Conservation (phyloP, 2,888 invertebrate species). For the Drosophila trichaetosa region DNA sequence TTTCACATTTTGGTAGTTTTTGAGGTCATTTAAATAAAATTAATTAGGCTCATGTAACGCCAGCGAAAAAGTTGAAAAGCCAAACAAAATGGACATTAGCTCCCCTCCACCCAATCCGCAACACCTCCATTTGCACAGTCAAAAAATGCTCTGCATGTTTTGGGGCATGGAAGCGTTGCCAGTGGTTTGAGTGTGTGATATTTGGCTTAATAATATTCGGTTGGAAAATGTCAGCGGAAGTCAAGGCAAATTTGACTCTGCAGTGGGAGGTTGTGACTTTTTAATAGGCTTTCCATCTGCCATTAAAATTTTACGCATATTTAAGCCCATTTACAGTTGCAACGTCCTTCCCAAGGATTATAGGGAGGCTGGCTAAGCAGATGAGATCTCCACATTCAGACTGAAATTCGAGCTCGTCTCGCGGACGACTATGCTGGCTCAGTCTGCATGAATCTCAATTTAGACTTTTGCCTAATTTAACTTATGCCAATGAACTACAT, state of each 20-base stretch:
- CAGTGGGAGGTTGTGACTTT: slow-evolving; percentile 44
- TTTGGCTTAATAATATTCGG: slow-evolving; percentile 58
- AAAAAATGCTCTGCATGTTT: slow-evolving; percentile 3
- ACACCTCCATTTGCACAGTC: not conserved
- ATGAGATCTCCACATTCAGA: slow-evolving; percentile 11
- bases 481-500: slow-evolving; percentile 27
- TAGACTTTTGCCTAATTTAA: slow-evolving; percentile 28
- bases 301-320: slow-evolving; percentile 77
- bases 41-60: slow-evolving; percentile 81
- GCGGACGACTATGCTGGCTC: not conserved
- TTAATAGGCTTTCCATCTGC: slow-evolving; percentile 68
- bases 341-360: slow-evolving; percentile 30
- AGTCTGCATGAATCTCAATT: slow-evolving; percentile 22
- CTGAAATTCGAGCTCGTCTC: slow-evolving; percentile 19
- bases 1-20: slow-evolving; percentile 53
- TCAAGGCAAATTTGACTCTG: slow-evolving; percentile 65
- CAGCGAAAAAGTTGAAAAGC: slow-evolving; percentile 60
- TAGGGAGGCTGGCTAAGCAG: slow-evolving; percentile 2
- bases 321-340: slow-evolving; percentile 60
- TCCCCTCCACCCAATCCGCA: not conserved
- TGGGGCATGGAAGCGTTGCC: slow-evolving; percentile 7
- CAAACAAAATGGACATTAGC: slow-evolving; percentile 34
- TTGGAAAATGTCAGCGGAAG: slow-evolving; percentile 64
- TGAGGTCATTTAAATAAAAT: slow-evolving; percentile 79
- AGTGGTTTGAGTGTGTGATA: slow-evolving; percentile 48